Percentiles rank a stretch among this genome's conserved stretches.
Conservation (phyloP, 2,888 invertebrate species). For the Coenonympha glycerion region DNA sequence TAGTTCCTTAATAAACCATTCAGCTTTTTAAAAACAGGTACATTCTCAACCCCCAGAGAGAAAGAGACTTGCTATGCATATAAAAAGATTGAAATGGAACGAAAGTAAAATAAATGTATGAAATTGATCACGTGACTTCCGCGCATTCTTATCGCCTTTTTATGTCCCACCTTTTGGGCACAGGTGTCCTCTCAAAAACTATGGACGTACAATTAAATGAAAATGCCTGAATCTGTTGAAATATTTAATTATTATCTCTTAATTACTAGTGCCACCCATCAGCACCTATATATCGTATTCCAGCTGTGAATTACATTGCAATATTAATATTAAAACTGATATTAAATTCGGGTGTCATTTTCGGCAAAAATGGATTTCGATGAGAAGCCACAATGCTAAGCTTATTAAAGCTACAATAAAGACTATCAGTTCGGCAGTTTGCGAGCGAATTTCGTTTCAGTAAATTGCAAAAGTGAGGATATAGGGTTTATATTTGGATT, state of each 20-base stretch:
- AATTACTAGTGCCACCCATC: not conserved
- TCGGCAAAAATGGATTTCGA: slow-evolving; percentile 59
- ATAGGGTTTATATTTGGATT: slow-evolving; percentile 26
- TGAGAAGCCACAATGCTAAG: slow-evolving; percentile 71
- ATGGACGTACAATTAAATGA: too few relatives aligned
- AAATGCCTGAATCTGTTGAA: too few relatives aligned
- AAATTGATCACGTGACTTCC: too few relatives aligned
- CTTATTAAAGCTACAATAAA: slow-evolving; percentile 32
- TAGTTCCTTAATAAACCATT: too few relatives aligned
- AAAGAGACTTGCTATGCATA: too few relatives aligned
- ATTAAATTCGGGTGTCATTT: slow-evolving; percentile 63
- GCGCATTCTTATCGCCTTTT: too few relatives aligned
- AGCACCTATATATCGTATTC: not conserved
- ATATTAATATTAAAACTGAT: slow-evolving; percentile 27
- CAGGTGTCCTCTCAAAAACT: too few relatives aligned
- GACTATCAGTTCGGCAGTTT: slow-evolving; percentile 28
- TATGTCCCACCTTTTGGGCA: too few relatives aligned
- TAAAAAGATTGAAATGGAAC: too few relatives aligned
- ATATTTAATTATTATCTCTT: not conserved
- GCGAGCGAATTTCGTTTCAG: slow-evolving; percentile 16
- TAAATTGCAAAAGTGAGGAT: slow-evolving; percentile 1
- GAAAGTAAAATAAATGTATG: too few relatives aligned
- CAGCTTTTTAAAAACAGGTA: too few relatives aligned
- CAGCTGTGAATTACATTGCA: slow-evolving; percentile 21
- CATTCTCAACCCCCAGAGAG: too few relatives aligned